phyloP scores from a whole-genome alignment of 2,797 vertebrate species.

The Aeoliscus strigatus region DNA sequence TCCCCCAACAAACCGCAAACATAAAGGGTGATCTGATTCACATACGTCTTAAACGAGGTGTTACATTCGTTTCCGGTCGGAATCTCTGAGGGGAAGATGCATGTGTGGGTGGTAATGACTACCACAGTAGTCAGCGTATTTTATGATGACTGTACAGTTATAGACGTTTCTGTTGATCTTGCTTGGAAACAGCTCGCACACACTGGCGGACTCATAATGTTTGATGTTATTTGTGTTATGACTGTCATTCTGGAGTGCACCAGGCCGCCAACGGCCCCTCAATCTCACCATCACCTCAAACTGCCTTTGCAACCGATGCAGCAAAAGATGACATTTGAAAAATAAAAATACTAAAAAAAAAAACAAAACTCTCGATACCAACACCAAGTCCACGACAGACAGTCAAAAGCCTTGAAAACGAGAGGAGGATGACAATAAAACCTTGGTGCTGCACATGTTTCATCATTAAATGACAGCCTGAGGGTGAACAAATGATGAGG shows the following conservation, averaged over 20 bases:
- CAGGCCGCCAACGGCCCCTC: neutral
- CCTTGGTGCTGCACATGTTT: slow-evolving; percentile 54
- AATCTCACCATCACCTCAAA: slow-evolving; percentile 18
- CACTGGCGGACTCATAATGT: slow-evolving; percentile 13
- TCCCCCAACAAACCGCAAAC: slow-evolving; percentile 1
- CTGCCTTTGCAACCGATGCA: slow-evolving; percentile 8
- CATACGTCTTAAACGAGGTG: slow-evolving; percentile 22
- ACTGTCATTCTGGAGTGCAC: too few relatives aligned
- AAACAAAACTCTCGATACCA: slow-evolving; percentile 26
- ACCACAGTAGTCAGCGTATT: slow-evolving; percentile 61
- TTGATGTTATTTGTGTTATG: slow-evolving; percentile 7
- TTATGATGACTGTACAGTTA: slow-evolving; percentile 53
- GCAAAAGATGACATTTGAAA: too few relatives aligned
- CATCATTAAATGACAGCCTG: slow-evolving; percentile 71
- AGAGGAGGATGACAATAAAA: slow-evolving; percentile 45
- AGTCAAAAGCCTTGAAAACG: slow-evolving; percentile 19
- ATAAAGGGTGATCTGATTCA: slow-evolving; percentile 32
- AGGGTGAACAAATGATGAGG: slow-evolving; percentile 48
- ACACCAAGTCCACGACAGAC: slow-evolving; percentile 15
- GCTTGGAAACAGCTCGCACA: slow-evolving; percentile 27
- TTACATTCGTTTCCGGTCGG: slow-evolving; percentile 24
- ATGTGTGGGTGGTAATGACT: slow-evolving; percentile 41
- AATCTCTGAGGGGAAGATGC: slow-evolving; percentile 16
- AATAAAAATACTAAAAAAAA: slow-evolving; percentile 23
- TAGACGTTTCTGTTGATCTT: slow-evolving; percentile 42